Evolutionary conservation across 2,797 vertebrate genomes (phyloP).

Genomic region (Muraenolepis orangiensis): DNA sequence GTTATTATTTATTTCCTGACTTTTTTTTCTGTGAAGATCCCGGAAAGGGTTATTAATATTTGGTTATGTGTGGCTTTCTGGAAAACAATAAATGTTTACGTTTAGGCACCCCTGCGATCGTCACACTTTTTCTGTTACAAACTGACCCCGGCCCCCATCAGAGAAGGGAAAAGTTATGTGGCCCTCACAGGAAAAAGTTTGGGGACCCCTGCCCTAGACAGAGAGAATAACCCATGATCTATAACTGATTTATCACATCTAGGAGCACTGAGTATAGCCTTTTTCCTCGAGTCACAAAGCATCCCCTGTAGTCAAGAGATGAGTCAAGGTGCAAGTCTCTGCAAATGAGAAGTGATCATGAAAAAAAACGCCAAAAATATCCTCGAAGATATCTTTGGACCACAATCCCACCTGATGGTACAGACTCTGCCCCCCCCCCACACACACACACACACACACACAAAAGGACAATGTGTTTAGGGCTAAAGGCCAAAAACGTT

Average conservation of each 20-base stretch:
- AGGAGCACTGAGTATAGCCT: too few relatives aligned
- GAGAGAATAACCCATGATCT: neutral
- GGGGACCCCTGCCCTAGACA: too few relatives aligned
- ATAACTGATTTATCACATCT: neutral
- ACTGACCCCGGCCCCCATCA: too few relatives aligned
- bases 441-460: neutral
- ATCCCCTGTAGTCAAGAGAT: neutral
- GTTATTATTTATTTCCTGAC: too few relatives aligned
- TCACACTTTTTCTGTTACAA: too few relatives aligned
- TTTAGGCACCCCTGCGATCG: too few relatives aligned
- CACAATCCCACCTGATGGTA: neutral
- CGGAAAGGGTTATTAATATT: too few relatives aligned
- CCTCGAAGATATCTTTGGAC: neutral
- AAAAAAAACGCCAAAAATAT: neutral
- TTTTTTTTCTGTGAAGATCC: too few relatives aligned
- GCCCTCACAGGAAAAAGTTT: too few relatives aligned
- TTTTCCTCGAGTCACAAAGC: neutral
- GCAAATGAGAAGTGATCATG: neutral
- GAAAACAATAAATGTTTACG: too few relatives aligned
- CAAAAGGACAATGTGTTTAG: neutral
- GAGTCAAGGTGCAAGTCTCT: neutral
- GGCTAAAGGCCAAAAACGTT: neutral
- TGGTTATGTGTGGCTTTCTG: too few relatives aligned
- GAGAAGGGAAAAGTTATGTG: too few relatives aligned
- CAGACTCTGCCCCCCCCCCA: neutral